phyloP scores from a whole-genome alignment of 2,797 vertebrate species.

The Ataeniobius toweri region DNA sequence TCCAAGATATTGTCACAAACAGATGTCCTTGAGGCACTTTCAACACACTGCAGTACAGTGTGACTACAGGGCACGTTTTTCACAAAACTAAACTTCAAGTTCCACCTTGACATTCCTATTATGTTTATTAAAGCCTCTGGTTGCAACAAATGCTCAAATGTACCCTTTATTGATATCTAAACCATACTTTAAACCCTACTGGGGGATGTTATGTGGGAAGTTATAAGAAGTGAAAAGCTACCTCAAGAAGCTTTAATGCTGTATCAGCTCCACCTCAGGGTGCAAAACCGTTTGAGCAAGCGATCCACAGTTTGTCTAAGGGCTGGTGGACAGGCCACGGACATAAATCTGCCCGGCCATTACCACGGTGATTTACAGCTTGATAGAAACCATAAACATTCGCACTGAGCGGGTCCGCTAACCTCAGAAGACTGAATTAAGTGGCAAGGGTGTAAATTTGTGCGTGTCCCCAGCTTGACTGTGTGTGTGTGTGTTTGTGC shows the following conservation, averaged over 20 bases:
- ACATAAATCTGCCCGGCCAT: slow-evolving; percentile 72
- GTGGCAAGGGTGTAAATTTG: slow-evolving; percentile 60
- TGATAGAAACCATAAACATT: slow-evolving; percentile 79
- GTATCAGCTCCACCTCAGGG: slow-evolving; percentile 26
- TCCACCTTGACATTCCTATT: slow-evolving; percentile 5
- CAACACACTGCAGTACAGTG: too few relatives aligned
- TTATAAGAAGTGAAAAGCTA: slow-evolving; percentile 16
- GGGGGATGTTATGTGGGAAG: not conserved
- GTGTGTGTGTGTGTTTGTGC: slow-evolving; percentile 26
- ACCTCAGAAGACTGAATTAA: slow-evolving; percentile 70
- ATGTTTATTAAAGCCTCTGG: slow-evolving; percentile 13
- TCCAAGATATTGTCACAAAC: not conserved
- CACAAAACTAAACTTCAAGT: slow-evolving; percentile 3
- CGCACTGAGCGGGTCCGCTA: slow-evolving; percentile 53
- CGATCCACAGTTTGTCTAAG: slow-evolving; percentile 70
- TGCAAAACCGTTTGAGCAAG: slow-evolving; percentile 22
- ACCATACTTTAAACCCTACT: not conserved
- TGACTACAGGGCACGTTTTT: not conserved
- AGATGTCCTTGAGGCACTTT: too few relatives aligned
- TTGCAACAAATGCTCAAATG: slow-evolving; percentile 19
- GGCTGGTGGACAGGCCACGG: slow-evolving; percentile 51
- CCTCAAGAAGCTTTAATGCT: slow-evolving; percentile 29
- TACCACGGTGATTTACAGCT: slow-evolving; percentile 77
- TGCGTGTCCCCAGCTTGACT: slow-evolving; percentile 9
- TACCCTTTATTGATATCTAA: not conserved